phyloP scores from a whole-genome alignment of 2,113 vertebrate genomes.

The Sarotherodon lohbergeri region DNA sequence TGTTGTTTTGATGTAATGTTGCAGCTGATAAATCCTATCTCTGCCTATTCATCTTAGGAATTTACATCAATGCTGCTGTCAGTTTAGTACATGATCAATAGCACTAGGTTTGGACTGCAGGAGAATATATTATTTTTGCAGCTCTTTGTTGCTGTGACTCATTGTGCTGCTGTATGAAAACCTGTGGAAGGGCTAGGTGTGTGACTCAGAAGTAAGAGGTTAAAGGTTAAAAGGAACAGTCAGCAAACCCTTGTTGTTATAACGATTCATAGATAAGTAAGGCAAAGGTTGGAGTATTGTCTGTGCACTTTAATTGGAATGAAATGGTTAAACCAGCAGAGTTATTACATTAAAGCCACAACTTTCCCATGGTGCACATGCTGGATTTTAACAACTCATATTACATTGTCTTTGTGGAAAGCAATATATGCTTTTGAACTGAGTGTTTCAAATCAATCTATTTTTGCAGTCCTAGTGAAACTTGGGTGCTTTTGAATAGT shows the following conservation, averaged over 20 bases:
- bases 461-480: not conserved
- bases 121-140: not conserved
- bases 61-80: conserved; percentile 12
- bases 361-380: not conserved
- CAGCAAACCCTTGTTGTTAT: conserved; percentile 9
- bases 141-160: not conserved
- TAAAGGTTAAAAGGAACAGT: conserved; percentile 29
- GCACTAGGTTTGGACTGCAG: not conserved
- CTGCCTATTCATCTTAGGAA: not conserved
- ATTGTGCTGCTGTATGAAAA: not conserved
- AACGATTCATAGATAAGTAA: conserved; percentile 17
- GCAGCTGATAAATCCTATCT: not conserved
- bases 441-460: not conserved
- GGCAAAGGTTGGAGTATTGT: conserved; percentile 12
- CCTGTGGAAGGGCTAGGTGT: not conserved
- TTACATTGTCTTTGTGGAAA: not conserved
- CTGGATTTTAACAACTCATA: not conserved
- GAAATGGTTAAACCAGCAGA: not conserved
- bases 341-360: not conserved
- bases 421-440: not conserved
- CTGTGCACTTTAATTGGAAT: not conserved
- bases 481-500: not conserved
- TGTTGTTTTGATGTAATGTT: not conserved
- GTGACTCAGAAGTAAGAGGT: not conserved
- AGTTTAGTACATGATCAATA: not conserved